These are phyloP conservation scores for Herpetotheres cachinnans DNA, from an alignment of 2,113 vertebrate genomes.

Conservation along the genomic window DNA sequence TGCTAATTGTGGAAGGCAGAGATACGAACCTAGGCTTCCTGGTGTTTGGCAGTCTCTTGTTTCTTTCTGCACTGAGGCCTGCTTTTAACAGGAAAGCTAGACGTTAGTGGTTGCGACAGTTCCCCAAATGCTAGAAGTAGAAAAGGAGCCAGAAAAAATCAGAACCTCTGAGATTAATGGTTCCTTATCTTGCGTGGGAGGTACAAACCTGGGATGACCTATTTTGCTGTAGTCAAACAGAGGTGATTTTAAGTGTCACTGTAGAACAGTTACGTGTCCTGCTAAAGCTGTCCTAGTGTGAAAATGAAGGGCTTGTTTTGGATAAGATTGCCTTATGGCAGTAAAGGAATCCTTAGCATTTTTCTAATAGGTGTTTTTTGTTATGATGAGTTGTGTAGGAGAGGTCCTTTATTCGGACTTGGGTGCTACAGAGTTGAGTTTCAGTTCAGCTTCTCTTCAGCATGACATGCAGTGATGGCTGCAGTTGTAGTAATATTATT, in stretches of 20 bases:
- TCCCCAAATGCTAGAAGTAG: neutral
- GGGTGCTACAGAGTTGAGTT: neutral
- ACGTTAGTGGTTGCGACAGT: neutral
- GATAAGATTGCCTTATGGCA: neutral
- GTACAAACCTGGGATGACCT: neutral
- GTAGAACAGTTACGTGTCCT: neutral
- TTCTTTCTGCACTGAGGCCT: neutral
- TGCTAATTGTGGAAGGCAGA: neutral
- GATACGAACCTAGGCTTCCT: neutral
- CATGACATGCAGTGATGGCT: neutral
- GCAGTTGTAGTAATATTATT: neutral
- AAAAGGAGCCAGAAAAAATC: neutral
- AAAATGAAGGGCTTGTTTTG: neutral
- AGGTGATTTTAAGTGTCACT: neutral
- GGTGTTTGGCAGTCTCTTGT: neutral
- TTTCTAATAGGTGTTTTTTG: neutral
- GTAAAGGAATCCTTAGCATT: neutral
- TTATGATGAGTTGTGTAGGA: neutral
- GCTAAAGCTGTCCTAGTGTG: neutral
- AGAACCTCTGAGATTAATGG: neutral
- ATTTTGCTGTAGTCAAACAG: neutral
- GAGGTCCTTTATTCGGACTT: neutral
- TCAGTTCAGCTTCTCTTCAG: neutral
- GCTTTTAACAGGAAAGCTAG: neutral
- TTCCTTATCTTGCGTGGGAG: neutral